Evolutionary conservation across 64 coral and sea anemone species (phyloP), one percentile per base, ranked within the genome.

Genomic region (Actinia equina): DNA sequence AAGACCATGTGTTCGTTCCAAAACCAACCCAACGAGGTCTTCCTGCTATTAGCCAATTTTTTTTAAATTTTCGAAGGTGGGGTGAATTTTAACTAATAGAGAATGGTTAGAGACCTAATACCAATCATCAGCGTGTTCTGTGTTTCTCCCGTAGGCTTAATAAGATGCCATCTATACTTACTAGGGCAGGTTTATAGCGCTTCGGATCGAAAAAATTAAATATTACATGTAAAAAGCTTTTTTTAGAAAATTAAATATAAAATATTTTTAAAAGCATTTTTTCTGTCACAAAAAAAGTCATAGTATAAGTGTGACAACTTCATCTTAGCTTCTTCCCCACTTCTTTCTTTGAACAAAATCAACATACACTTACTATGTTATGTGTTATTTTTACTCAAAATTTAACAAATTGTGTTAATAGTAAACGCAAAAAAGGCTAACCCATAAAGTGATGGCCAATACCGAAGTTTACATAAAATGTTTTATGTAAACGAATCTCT

Each of bases 401-500:
- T 30, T 30, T 41, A 71, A 71, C 7, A 41, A 37, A 74, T 23
- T 15, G 26, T 30, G 13, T 74, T 25, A 74, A 41, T 41, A 15
- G 42, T 30, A 74, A 74, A 74, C 69, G 41, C 27, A 74, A 41
- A 74, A 71, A 74, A 41, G 49, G 43, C 19, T 49, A 81, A 81
- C 18, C 78, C 78, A 44, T 51, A 81, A 81, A 51, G 20, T 81
- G 18, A 81, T 8, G 22, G 78, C 52, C 41, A 49, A 81, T 17
- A 81, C 22, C 22, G 18, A 81, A 46, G 78, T 81, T 3, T 81
- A 81, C 41, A 81, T 52, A 46, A 51, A 81, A 81, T 81, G 17
- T 44, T 81, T 81, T 81, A 26, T 20, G 78, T 81, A 81, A 81
- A 81, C 78, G 42, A 81, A 81, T 81, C 78, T 81, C 78, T 81